Evolutionary conservation across 2,888 invertebrate species (phyloP).

Genomic region (Ryuthela nishihirai): DNA sequence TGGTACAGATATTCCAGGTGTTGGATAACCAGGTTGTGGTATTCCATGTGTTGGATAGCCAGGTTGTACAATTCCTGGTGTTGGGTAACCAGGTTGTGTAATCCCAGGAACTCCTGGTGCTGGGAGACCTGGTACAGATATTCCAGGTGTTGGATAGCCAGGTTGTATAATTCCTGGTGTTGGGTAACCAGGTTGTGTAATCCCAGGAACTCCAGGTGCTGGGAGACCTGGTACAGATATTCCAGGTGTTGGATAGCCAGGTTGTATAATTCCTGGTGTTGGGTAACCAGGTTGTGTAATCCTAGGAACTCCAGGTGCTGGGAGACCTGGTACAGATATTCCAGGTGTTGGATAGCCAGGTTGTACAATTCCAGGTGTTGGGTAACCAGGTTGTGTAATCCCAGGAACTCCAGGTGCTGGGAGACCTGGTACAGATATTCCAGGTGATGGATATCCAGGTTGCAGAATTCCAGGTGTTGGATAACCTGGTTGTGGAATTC

Average conservation of each 20-base stretch:
- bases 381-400: background rate
- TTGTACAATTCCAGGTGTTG: background rate
- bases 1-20: background rate
- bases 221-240: background rate
- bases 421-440: background rate
- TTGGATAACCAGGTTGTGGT: too few species aligned
- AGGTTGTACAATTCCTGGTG: background rate
- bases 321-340: background rate
- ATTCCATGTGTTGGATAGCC: too few species aligned
- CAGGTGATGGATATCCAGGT: background rate
- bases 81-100: background rate
- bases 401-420: background rate
- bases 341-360: too few species aligned
- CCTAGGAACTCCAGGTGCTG: too few species aligned
- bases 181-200: background rate
- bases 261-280: background rate
- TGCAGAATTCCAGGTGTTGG: background rate
- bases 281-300: too few species aligned
- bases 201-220: background rate
- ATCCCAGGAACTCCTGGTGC: background rate
- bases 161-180: background rate
- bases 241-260: background rate
- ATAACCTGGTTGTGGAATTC: background rate
- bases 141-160: background rate
- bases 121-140: background rate